phyloP scores from a whole-genome alignment of 2,113 vertebrate species.

The Oreotragus oreotragus region DNA sequence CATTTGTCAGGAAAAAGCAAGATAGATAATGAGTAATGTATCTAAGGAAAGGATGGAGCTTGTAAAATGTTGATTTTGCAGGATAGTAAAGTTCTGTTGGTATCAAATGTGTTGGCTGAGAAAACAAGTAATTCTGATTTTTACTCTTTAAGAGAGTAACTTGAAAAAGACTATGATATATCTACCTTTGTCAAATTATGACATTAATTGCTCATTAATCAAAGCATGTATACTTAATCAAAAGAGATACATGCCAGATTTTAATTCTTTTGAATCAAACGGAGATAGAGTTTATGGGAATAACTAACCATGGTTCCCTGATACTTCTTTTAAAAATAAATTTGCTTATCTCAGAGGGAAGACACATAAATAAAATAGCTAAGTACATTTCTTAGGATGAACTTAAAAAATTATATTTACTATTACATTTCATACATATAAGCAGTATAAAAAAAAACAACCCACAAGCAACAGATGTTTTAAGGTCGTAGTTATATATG shows the following conservation, averaged over 20 bases:
- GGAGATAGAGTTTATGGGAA: background rate
- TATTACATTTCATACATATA: background rate
- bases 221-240: background rate
- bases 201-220: background rate
- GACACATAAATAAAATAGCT: background rate
- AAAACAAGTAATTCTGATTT: slow-evolving; percentile 28
- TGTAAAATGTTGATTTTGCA: slow-evolving; percentile 40
- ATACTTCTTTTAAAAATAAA: background rate
- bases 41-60: background rate
- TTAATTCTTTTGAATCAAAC: background rate
- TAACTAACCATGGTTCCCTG: background rate
- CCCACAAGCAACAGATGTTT: background rate
- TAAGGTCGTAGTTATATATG: background rate
- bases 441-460: background rate
- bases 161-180: background rate
- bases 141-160: background rate
- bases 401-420: background rate
- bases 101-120: background rate
- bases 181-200: background rate
- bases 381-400: background rate
- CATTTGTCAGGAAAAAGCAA: slow-evolving; percentile 53
- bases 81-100: background rate
- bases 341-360: background rate
- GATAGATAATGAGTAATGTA: slow-evolving; percentile 4
- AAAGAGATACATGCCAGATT: background rate